Evolutionary conservation across 2,888 invertebrate genomes (phyloP).

Genomic region (Tenthredo mesomela): DNA sequence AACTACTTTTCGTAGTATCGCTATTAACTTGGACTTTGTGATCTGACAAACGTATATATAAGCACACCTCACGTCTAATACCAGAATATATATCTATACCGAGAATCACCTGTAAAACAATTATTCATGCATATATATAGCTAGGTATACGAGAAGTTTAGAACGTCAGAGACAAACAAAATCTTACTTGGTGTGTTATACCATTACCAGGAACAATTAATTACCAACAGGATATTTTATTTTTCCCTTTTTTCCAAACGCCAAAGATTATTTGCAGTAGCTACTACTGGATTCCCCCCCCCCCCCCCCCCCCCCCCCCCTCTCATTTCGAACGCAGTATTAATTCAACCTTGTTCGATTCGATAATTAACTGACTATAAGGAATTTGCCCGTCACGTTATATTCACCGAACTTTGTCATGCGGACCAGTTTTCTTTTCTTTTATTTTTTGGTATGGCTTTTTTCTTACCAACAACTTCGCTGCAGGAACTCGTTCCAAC

Average conservation of each 20-base stretch:
- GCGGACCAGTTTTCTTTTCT: not conserved
- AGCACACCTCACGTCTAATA: not conserved
- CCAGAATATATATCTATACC: not conserved
- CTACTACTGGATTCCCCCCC: not conserved
- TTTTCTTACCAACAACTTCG: not conserved
- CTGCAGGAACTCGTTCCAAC: not conserved
- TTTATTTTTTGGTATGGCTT: not conserved
- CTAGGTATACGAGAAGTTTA: not conserved
- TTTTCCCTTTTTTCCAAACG: not conserved
- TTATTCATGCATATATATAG: not conserved
- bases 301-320: too few species aligned
- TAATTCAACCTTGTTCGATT: conserved; percentile 13
- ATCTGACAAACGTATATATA: not conserved
- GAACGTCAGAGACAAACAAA: not conserved
- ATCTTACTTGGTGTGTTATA: not conserved
- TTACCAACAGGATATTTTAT: not conserved
- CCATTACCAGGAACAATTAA: not conserved
- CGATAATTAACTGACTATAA: not conserved
- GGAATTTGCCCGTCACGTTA: conserved; percentile 16
- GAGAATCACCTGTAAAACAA: not conserved
- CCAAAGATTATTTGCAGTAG: not conserved
- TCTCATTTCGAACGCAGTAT: not conserved
- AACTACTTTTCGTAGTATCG: conserved; percentile 17
- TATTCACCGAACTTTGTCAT: conserved; percentile 21
- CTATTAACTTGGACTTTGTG: not conserved